Conservation (phyloP, 2,888 invertebrate species). For the Drosophila emarginata region DNA sequence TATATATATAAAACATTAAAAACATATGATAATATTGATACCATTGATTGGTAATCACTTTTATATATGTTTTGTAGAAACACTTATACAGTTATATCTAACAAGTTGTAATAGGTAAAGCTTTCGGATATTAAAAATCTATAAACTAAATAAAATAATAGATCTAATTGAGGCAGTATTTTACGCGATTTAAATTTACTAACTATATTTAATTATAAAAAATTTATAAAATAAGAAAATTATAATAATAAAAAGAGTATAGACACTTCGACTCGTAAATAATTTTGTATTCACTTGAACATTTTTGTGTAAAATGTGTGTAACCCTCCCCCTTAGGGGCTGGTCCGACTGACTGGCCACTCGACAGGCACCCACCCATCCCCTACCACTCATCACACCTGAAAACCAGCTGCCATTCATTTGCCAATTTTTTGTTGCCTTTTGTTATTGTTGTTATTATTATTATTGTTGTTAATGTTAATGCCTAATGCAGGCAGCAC, state of each 20-base stretch:
- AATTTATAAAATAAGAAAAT: too few relatives aligned
- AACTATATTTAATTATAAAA: too few relatives aligned
- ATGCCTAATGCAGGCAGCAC: constrained; percentile 11
- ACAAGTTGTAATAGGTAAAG: too few relatives aligned
- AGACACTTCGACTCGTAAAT: neutral
- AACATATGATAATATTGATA: too few relatives aligned
- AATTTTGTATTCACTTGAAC: constrained; percentile 24
- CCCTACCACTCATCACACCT: constrained; percentile 18
- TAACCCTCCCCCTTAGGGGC: constrained; percentile 8
- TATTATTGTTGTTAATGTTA: constrained; percentile 41
- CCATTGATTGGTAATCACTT: too few relatives aligned
- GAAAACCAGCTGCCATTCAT: constrained; percentile 39
- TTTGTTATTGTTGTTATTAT: constrained; percentile 27
- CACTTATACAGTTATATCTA: too few relatives aligned
- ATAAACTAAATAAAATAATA: too few relatives aligned
- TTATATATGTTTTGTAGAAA: too few relatives aligned
- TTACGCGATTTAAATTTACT: too few relatives aligned
- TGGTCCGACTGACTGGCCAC: neutral
- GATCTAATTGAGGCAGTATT: too few relatives aligned
- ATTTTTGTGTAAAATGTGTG: constrained; percentile 13
- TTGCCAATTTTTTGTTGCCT: constrained; percentile 17
- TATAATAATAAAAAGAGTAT: neutral
- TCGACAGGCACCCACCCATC: neutral
- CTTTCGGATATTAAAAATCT: too few relatives aligned
- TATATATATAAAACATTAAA: too few relatives aligned